Evolutionary conservation across 2,888 invertebrate species (phyloP), one percentile per base, ranked within the genome.

Genomic region (Nesidiocoris tenuis): DNA sequence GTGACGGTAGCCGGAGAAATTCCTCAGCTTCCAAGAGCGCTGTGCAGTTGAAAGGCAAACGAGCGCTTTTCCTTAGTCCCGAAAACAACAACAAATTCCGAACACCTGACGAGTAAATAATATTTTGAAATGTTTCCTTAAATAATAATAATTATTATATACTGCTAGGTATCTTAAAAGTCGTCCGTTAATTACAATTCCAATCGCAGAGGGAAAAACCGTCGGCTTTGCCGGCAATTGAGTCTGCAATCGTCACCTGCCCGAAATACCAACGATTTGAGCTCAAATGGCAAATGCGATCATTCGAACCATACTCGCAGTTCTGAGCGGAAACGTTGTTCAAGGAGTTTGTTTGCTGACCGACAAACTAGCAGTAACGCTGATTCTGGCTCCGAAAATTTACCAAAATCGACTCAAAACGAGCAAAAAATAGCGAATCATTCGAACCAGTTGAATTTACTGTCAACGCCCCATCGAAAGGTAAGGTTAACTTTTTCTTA

Each of bases 61-160:
- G 72, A 16, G 72, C 72, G 1, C 19, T 72, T 1, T 72, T 72
- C 18, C 21, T 22, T 5, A 72, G 72, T 21, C 72, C 72, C n/a
- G 72, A 72, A 21, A 55, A 63, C 39, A 7, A 17, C 18, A 72
- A 72, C 23, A 72, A 72, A 17, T 72, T 25, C 12, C 72, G 17
- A 7, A 72, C 72, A 3, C 72, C 72, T 16, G 72, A 72, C 12
- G 61, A 72, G 72, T 72, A 21, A 72, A 61, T 72, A 9, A 24
- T 65, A 23, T 63, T 21, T 22, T 3, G 9, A 63, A 21, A 2
- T n/a, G 1, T 24, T 16, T 64, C 16, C 5, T 70, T 24, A n/a
- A n/a, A n/a, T n/a, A n/a, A n/a, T n/a, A n/a, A n/a, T n/a, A n/a
- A n/a, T n/a, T n/a, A n/a, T n/a, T n/a, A n/a, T n/a, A n/a, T n/a